Evolutionary conservation across 23 tunicate genomes (phyloP).

Genomic region (Styela plicata): DNA sequence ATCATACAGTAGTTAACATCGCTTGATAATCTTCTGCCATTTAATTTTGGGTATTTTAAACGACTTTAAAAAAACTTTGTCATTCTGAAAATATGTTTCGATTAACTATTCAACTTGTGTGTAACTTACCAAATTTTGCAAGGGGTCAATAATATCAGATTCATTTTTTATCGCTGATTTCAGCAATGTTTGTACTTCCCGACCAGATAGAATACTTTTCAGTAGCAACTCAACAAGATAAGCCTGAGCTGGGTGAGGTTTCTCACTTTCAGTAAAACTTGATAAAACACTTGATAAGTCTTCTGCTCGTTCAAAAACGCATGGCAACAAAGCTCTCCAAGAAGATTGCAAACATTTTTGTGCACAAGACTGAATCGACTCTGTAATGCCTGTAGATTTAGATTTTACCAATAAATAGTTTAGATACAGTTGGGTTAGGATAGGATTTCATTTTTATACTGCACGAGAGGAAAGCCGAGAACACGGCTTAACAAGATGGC

Average conservation of each 20-base stretch:
- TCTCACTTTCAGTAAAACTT: background rate
- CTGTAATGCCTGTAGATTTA: slow-evolving; percentile 23
- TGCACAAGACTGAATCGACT: slow-evolving; percentile 36
- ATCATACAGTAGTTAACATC: no score
- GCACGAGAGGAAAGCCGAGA: no score
- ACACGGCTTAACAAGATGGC: no score
- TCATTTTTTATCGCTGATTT: background rate
- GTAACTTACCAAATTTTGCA: background rate
- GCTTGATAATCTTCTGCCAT: no score
- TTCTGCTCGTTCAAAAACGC: slow-evolving; percentile 37
- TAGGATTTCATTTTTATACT: no score
- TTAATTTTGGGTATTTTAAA: no score
- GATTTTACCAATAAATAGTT: no score
- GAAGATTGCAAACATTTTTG: slow-evolving; percentile 67
- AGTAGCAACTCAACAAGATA: background rate
- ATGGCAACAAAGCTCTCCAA: slow-evolving; percentile 51
- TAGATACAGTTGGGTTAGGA: no score
- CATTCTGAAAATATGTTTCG: no score
- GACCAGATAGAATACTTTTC: background rate
- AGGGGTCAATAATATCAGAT: background rate
- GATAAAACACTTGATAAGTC: background rate
- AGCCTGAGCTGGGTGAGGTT: background rate
- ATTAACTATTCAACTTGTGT: no score
- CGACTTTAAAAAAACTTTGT: no score
- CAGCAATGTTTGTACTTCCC: background rate